Percentiles rank a stretch among this genome's conserved stretches.
phyloP scores from a whole-genome alignment of 2,888 invertebrate genomes.

The Odontocolon sp. region DNA sequence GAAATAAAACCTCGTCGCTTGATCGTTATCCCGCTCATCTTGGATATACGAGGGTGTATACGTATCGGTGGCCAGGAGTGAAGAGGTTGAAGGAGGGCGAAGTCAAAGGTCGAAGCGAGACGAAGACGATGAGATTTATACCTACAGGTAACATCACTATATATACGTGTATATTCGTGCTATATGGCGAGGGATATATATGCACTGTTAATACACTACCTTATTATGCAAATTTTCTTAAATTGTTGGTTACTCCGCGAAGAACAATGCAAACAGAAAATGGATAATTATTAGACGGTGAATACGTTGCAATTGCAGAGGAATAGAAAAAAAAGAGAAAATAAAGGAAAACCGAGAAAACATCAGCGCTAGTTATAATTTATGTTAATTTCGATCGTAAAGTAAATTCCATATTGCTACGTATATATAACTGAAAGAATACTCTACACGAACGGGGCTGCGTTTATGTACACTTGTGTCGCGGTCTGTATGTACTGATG shows the following conservation, averaged over 20 bases:
- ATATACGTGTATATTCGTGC: conserved; percentile 48
- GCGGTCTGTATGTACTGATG: not conserved
- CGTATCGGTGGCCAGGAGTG: not conserved
- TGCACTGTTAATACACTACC: conserved; percentile 34
- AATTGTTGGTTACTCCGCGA: conserved; percentile 67
- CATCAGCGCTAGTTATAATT: conserved; percentile 56
- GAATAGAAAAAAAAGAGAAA: conserved; percentile 14
- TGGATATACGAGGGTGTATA: conserved; percentile 39
- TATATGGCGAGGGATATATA: conserved; percentile 42
- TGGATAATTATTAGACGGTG: conserved; percentile 72
- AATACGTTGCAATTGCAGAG: conserved; percentile 43
- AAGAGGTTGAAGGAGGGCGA: conserved; percentile 52
- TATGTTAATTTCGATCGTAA: conserved; percentile 70
- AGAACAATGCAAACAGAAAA: conserved; percentile 75
- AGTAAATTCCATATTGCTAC: conserved; percentile 58
- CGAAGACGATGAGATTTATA: conserved; percentile 65
- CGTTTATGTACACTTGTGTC: not conserved
- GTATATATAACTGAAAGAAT: not conserved
- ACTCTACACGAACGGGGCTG: not conserved
- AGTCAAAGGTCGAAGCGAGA: conserved; percentile 41
- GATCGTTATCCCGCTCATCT: conserved; percentile 62
- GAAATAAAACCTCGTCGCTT: conserved; percentile 54
- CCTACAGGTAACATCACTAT: conserved; percentile 60
- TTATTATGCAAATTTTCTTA: conserved; percentile 73
- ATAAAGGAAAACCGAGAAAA: conserved; percentile 12